Percentiles rank a stretch among this genome's conserved stretches.
Conservation (phyloP, 2,888 invertebrate genomes). For the Electrophaes corylata region DNA sequence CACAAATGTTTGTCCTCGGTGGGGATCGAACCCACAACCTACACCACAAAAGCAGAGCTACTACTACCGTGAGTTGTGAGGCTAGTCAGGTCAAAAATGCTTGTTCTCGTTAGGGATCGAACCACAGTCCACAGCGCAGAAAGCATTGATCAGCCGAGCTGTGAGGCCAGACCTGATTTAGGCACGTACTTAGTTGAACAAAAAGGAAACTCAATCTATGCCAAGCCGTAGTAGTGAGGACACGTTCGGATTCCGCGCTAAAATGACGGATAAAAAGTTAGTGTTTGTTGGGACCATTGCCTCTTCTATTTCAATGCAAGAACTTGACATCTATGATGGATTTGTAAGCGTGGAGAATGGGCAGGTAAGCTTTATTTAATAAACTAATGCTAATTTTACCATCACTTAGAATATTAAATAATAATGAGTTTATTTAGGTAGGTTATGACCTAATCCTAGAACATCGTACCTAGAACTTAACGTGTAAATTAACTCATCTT, state of each 20-base stretch:
- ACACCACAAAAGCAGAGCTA: no score
- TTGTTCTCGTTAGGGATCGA: no score
- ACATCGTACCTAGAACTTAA: no score
- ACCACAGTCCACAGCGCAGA: no score
- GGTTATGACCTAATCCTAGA: no score
- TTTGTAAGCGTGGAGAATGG: constrained; percentile 84
- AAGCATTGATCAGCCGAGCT: no score
- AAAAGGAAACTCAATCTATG: constrained; percentile 12
- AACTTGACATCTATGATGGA: constrained; percentile 72
- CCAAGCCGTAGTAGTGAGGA: neutral
- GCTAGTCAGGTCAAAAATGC: no score
- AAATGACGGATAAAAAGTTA: constrained; percentile 55
- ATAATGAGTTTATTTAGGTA: no score
- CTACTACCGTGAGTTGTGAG: no score
- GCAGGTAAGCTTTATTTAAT: constrained; percentile 70
- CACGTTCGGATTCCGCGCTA: constrained; percentile 16
- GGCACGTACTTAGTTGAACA: neutral
- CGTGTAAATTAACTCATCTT: no score
- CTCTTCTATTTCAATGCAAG: constrained; percentile 51
- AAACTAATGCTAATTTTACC: neutral
- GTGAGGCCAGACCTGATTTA: neutral
- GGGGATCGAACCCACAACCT: no score
- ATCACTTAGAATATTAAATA: neutral
- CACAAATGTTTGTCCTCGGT: no score
- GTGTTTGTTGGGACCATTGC: constrained; percentile 64